Evolutionary conservation across 2,113 vertebrate species (phyloP).

Genomic region (Hippopotamus amphibius): DNA sequence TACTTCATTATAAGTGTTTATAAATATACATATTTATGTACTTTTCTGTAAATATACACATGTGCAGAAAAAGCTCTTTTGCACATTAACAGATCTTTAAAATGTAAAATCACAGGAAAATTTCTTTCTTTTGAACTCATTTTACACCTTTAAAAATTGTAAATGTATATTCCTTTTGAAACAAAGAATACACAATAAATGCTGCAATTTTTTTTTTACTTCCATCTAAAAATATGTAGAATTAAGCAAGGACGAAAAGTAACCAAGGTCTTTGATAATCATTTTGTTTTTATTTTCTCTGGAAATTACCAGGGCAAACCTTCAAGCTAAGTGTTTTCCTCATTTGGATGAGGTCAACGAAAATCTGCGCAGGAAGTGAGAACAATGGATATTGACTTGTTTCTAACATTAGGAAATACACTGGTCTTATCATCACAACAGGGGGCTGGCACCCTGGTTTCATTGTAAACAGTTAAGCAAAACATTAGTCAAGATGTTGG

Average conservation of each 20-base stretch:
- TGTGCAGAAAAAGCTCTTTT: neutral
- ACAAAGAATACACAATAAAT: neutral
- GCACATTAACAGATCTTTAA: neutral
- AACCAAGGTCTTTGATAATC: neutral
- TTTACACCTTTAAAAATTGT: neutral
- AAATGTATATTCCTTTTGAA: constrained; percentile 12
- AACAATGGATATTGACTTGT: constrained; percentile 64
- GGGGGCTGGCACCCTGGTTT: neutral
- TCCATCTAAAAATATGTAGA: neutral
- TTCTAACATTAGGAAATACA: constrained; percentile 60
- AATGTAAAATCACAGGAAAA: neutral
- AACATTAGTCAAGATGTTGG: neutral
- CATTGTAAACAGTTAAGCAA: constrained; percentile 60
- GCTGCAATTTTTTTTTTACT: neutral
- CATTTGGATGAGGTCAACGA: constrained; percentile 62
- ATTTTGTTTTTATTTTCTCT: neutral
- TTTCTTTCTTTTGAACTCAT: neutral
- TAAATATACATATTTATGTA: neutral
- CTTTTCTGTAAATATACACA: neutral
- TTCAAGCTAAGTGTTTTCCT: constrained; percentile 26
- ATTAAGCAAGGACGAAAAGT: neutral
- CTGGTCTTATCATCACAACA: constrained; percentile 58
- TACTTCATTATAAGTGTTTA: neutral
- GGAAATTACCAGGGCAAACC: constrained; percentile 5
- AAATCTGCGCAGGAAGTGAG: constrained; percentile 62